Evolutionary conservation across 1,140 invertebrate genomes (phyloP).

Genomic region (Callitettix versicolor): DNA sequence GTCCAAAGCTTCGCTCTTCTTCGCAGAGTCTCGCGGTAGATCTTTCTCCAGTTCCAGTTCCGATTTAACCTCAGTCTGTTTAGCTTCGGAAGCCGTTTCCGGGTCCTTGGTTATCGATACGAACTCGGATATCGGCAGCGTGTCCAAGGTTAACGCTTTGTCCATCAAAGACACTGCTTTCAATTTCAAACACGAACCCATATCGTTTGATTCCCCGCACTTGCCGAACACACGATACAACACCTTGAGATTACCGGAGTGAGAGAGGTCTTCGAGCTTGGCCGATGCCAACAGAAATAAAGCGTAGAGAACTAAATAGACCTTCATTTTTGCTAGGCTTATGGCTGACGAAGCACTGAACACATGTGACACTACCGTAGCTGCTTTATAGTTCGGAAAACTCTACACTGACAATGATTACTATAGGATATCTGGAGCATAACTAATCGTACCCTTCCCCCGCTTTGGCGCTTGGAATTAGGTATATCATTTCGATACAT

Average conservation of each 20-base stretch:
- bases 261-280: background rate
- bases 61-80: conserved; percentile 25
- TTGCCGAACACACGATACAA: conserved; percentile 57
- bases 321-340: too few species aligned
- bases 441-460: conserved; percentile 8
- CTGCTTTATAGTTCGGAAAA: too few species aligned
- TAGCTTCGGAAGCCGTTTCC: conserved; percentile 35
- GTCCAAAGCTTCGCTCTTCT: conserved; percentile 60
- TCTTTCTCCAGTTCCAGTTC: conserved; percentile 53
- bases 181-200: conserved; percentile 61
- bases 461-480: background rate
- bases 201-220: conserved; percentile 44
- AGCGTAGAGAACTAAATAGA: background rate
- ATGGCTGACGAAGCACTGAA: too few species aligned
- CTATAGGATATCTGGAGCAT: conserved; percentile 6
- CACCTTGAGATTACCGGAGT: conserved; percentile 22
- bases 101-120: conserved; percentile 48
- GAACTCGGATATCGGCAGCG: conserved; percentile 51
- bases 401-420: too few species aligned
- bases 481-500: background rate
- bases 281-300: background rate
- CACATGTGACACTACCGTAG: too few species aligned
- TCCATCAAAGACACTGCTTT: conserved; percentile 62
- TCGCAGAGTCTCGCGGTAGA: conserved; percentile 52
- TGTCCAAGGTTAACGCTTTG: conserved; percentile 43